A percentile compares a stretch with the other conserved stretches of the same genome.
Conservation (phyloP, 2,797 vertebrate genomes). For the Lepidocolaptes lacrymiger region DNA sequence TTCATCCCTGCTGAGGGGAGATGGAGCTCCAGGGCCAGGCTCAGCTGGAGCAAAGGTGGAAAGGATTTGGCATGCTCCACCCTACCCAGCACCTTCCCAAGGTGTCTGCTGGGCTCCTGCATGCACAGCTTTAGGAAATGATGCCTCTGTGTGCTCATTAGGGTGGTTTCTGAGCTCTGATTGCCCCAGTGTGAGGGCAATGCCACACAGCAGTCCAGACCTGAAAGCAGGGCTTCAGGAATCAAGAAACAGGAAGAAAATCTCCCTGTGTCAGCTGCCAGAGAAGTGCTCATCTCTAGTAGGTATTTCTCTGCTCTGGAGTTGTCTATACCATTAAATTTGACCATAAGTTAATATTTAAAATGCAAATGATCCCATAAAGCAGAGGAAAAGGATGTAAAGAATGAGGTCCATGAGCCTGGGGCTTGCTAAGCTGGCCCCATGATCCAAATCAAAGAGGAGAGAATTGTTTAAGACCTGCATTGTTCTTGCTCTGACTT, state of each 20-base stretch:
- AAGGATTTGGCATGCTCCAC: background rate
- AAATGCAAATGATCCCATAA: background rate
- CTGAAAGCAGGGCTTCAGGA: background rate
- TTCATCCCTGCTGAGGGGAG: background rate
- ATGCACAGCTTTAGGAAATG: background rate
- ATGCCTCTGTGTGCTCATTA: background rate
- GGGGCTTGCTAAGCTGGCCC: background rate
- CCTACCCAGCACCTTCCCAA: background rate
- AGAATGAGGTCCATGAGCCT: background rate
- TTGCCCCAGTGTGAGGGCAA: background rate
- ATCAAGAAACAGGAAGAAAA: background rate
- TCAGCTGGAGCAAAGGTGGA: background rate
- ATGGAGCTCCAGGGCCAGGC: background rate
- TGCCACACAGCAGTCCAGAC: background rate
- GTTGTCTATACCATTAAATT: background rate
- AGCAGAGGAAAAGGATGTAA: background rate
- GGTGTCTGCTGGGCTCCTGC: background rate
- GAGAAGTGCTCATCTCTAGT: background rate
- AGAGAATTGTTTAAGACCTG: background rate
- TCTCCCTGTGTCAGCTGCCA: fast-evolving
- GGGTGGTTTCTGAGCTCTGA: background rate
- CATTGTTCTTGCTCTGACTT: fast-evolving
- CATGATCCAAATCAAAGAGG: background rate
- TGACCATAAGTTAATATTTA: background rate
- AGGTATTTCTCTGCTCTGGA: background rate